Evolutionary conservation across 2,888 invertebrate genomes (phyloP), one percentile per base, ranked within the genome.

Genomic region (Thysanoteuthis rhombus): DNA sequence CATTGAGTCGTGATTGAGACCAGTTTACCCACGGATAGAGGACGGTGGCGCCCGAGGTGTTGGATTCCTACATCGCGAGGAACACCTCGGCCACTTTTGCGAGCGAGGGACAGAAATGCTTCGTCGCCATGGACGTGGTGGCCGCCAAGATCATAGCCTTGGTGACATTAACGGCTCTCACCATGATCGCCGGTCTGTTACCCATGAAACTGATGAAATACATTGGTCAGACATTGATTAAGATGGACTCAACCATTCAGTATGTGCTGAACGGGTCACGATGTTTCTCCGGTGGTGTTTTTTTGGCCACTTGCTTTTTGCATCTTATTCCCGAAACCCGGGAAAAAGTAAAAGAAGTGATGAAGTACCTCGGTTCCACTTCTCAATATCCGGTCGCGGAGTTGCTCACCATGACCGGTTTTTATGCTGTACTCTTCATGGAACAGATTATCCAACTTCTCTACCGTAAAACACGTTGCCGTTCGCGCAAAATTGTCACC

Each of bases 281-380:
- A 42, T 96, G 96, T 93, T 96, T 96, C 92, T 96, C 96, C 28
- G 96, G 95, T 89, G 96, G 96, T 19, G 95, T 96, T 93, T 95
- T 96, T 93, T 94, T 96, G 32, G 96, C 96, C 40, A 96, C 96
- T 0, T 96, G 96, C 93, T 96, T 96, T 94, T 94, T 96, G 32
- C 96, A 96, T 93, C 94, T 96, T 28, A 95, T 96, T 90, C 96
- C 96, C 28, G 96, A 96, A 94, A 96, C 96, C 0, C 94, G 96
- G 36, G 95, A 94, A 36, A 96, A 96, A 93, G 95, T 96, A 25
- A 95, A 95, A 39, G 95, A 95, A 28, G 95, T 96, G 25, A 94
- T 96, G 94, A 93, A 94, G 40, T 95, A 96, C 93, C 94, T 96
- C 91, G 95, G 95, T 25, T 96, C 96, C 16, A 94, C 94, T 93